These are phyloP conservation scores for Heliconius ethilla DNA, from an alignment of 2,888 invertebrate species.

Conservation along the genomic window DNA sequence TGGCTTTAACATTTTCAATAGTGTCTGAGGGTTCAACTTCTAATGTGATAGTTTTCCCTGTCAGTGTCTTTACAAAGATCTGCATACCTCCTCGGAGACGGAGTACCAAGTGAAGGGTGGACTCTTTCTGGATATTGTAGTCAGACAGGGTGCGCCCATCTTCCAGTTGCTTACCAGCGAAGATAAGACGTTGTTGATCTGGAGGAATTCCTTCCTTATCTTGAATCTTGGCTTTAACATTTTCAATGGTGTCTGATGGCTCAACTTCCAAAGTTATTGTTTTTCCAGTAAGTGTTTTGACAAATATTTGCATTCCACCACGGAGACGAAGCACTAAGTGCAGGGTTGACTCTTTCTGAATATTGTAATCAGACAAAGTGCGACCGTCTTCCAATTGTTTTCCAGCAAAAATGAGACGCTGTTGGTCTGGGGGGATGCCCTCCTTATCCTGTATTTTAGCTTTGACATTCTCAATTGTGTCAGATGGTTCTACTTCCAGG, in stretches of 20 bases:
- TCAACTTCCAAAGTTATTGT: slow-evolving; percentile 57
- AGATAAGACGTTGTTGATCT: slow-evolving; percentile 55
- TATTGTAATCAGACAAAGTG: slow-evolving; percentile 58
- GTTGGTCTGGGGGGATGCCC: slow-evolving; percentile 81
- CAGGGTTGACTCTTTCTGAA: slow-evolving; percentile 60
- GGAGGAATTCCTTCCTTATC: slow-evolving; percentile 54
- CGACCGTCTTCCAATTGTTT: slow-evolving; percentile 64
- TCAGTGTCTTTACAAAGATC: slow-evolving; percentile 64
- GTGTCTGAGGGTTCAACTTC: slow-evolving; percentile 68
- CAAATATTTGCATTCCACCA: slow-evolving; percentile 72
- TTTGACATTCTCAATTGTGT: slow-evolving; percentile 53
- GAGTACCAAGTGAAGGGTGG: slow-evolving; percentile 41
- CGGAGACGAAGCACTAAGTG: slow-evolving; percentile 56
- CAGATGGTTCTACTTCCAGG: neutral
- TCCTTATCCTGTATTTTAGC: slow-evolving; percentile 72
- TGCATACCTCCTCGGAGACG: slow-evolving; percentile 56
- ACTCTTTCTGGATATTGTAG: slow-evolving; percentile 46
- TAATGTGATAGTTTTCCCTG: slow-evolving; percentile 63
- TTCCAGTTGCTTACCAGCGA: slow-evolving; percentile 54
- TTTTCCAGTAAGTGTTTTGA: slow-evolving; percentile 60
- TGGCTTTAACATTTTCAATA: slow-evolving; percentile 71
- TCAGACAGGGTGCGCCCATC: slow-evolving; percentile 46
- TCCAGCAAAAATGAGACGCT: neutral
- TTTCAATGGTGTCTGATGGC: slow-evolving; percentile 63
- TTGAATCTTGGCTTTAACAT: slow-evolving; percentile 53